phyloP scores from a whole-genome alignment of 2,888 invertebrate species.

The Chrysodeixis includens region DNA sequence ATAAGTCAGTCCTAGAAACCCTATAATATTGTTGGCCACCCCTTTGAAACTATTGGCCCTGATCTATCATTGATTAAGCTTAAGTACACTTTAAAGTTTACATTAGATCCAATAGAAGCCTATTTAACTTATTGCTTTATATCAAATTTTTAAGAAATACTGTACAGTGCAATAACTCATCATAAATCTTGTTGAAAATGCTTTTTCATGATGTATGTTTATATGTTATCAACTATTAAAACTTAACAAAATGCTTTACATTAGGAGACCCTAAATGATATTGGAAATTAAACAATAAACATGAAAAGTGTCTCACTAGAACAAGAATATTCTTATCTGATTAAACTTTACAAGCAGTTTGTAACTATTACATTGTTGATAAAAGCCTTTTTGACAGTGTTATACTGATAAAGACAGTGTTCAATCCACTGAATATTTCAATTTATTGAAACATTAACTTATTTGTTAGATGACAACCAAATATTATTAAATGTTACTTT shows the following conservation, averaged over 20 bases:
- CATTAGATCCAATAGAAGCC: background rate
- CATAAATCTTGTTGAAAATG: no score
- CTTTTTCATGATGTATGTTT: no score
- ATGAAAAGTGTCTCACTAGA: background rate
- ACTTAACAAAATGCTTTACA: background rate
- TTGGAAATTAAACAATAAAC: background rate
- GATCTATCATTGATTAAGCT: background rate
- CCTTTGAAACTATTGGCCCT: background rate
- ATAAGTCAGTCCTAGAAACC: background rate
- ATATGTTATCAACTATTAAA: no score
- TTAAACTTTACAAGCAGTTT: slow-evolving; percentile 1
- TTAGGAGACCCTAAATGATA: background rate
- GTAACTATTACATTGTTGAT: background rate
- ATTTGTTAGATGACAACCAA: no score
- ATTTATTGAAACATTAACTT: background rate
- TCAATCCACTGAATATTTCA: background rate
- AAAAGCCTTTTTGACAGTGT: background rate
- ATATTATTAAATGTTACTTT: no score
- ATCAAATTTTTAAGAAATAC: no score
- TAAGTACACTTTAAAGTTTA: background rate
- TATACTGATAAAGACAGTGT: background rate
- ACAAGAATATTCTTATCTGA: background rate
- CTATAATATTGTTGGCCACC: background rate
- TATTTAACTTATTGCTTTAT: no score
- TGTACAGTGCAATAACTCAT: no score